Conservation (phyloP, 2,797 vertebrate genomes). For the Sebastes hubbsi region DNA sequence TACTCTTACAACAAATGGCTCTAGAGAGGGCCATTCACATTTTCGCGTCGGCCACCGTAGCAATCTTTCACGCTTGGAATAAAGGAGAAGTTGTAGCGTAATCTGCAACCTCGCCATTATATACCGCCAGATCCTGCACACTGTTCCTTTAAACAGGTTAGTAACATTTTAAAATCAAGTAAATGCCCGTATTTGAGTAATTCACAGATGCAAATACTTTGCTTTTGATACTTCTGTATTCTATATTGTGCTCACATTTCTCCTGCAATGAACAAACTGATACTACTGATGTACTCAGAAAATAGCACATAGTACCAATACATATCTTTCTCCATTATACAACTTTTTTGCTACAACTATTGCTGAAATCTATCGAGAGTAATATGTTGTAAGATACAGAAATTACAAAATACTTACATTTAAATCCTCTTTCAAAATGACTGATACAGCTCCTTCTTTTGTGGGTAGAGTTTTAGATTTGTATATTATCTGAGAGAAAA, state of each 20-base stretch:
- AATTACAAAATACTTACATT: not conserved
- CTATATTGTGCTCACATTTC: not conserved
- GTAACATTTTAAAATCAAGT: not conserved
- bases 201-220: not conserved
- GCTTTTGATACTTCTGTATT: not conserved
- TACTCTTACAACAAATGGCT: too few species aligned
- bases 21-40: too few species aligned
- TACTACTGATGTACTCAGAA: not conserved
- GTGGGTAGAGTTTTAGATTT: not conserved
- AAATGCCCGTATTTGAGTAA: not conserved
- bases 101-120: too few species aligned
- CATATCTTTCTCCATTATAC: not conserved
- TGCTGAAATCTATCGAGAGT: not conserved
- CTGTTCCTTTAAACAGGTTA: not conserved
- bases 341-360: not conserved
- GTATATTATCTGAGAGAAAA: not conserved
- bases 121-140: too few species aligned
- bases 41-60: too few species aligned
- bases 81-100: too few species aligned
- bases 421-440: not conserved
- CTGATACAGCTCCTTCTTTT: not conserved
- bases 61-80: too few species aligned
- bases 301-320: not conserved
- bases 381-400: not conserved
- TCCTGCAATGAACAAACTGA: not conserved